phyloP scores from a whole-genome alignment of 2,113 vertebrate genomes.

The Crotalus tigris region DNA sequence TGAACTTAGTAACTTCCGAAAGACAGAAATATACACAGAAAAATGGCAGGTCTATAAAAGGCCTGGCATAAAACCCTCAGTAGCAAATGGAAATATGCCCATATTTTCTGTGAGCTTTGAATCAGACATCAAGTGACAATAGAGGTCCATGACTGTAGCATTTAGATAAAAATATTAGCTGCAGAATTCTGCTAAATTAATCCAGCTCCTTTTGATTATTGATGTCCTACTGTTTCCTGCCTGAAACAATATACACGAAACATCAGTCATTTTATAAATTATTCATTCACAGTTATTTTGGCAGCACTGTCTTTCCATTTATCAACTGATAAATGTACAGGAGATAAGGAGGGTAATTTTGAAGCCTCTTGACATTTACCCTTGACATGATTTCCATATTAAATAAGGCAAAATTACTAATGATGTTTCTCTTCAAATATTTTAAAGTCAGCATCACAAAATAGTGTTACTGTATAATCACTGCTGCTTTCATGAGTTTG shows the following conservation, averaged over 20 bases:
- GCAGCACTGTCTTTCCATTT: constrained; percentile 77
- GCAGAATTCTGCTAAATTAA: constrained; percentile 75
- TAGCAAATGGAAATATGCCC: constrained; percentile 37
- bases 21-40: constrained; percentile 12
- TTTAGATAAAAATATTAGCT: constrained; percentile 76
- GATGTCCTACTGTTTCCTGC: constrained; percentile 81
- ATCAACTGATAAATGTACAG: constrained; percentile 76
- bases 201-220: constrained; percentile 81
- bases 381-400: constrained; percentile 79
- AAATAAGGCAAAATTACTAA: constrained; percentile 71
- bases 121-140: constrained; percentile 20
- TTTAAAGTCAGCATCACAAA: constrained; percentile 45
- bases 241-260: constrained; percentile 75
- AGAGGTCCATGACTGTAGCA: constrained; percentile 56
- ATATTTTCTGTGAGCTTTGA: constrained; percentile 48
- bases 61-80: constrained; percentile 35
- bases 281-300: constrained; percentile 82
- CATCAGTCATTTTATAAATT: constrained; percentile 83
- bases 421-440: constrained; percentile 51
- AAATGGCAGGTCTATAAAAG: neutral
- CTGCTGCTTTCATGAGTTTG: accelerated
- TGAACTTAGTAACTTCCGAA: constrained; percentile 7
- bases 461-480: constrained; percentile 10
- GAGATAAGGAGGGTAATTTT: constrained; percentile 76
- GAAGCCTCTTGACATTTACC: constrained; percentile 78